Conservation (phyloP, 53 echinoderm and acorn worm species). For the Astropecten irregularis region DNA sequence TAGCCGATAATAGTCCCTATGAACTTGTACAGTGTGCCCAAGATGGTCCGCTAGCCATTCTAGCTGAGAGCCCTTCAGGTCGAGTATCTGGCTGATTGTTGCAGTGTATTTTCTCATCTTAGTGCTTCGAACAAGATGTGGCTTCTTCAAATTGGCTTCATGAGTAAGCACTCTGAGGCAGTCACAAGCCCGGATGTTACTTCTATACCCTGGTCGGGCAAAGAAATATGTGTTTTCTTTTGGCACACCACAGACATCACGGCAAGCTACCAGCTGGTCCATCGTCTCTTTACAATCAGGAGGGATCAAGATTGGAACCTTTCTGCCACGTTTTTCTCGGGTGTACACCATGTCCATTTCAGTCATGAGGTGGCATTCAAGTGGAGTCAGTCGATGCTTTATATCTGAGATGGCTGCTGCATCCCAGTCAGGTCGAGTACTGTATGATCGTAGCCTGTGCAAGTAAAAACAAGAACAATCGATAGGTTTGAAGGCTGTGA, state of each 20-base stretch:
- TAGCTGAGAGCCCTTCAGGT: constrained; percentile 40
- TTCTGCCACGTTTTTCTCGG: constrained; percentile 46
- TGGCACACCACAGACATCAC: constrained; percentile 19
- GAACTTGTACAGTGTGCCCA: constrained; percentile 55
- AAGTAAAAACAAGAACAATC: neutral
- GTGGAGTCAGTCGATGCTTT: constrained; percentile 15
- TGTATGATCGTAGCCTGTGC: neutral
- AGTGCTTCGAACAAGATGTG: constrained; percentile 53
- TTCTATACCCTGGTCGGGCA: constrained; percentile 43
- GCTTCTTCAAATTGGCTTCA: constrained; percentile 45
- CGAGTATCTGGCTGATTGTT: constrained; percentile 56
- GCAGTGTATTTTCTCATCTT: constrained; percentile 52
- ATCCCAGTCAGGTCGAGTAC: constrained; percentile 1
- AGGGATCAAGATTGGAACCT: constrained; percentile 46
- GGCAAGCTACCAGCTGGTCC: constrained; percentile 22
- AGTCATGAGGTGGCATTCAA: constrained; percentile 27
- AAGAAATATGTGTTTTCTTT: constrained; percentile 57
- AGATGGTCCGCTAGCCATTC: constrained; percentile 66
- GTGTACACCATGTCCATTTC: constrained; percentile 33
- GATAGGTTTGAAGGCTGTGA: no score
- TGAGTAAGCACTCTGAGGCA: constrained; percentile 40
- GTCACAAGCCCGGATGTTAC: constrained; percentile 36
- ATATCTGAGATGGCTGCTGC: constrained; percentile 3
- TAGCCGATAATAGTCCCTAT: constrained; percentile 57
- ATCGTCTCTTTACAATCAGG: constrained; percentile 17